Evolutionary conservation across 2,113 vertebrate species (phyloP).

Genomic region (Phrynocephalus versicolor): DNA sequence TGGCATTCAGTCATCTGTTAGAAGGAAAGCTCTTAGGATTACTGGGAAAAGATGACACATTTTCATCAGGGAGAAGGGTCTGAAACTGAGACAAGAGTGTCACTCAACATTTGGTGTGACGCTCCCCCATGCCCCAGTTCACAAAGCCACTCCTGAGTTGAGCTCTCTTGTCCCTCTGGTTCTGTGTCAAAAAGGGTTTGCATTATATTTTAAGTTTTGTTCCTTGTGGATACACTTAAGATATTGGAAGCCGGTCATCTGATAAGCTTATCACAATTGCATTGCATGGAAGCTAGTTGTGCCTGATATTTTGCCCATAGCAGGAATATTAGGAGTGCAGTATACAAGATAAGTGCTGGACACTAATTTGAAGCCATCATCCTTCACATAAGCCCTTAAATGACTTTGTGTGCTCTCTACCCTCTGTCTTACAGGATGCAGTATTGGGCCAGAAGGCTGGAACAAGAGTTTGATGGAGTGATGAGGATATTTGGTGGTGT

Average conservation of each 20-base stretch:
- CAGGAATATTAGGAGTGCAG: background rate
- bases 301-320: constrained; percentile 18
- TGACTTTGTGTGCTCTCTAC: constrained; percentile 54
- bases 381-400: constrained; percentile 48
- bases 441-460: constrained; percentile 95
- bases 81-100: too few species aligned
- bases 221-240: constrained; percentile 11
- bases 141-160: background rate
- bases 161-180: background rate
- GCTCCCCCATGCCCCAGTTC: too few species aligned
- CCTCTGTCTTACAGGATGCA: constrained; percentile 86
- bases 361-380: background rate
- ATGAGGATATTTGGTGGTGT: constrained; percentile 96
- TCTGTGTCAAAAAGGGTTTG: constrained; percentile 6
- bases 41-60: background rate
- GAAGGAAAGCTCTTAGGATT: background rate
- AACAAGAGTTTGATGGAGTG: constrained; percentile 96
- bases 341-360: background rate
- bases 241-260: constrained; percentile 21
- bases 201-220: background rate
- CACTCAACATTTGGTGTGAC: too few species aligned
- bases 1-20: background rate
- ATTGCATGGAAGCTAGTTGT: background rate
- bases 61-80: background rate
- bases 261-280: background rate